Evolutionary conservation across 2,113 vertebrate genomes (phyloP), one percentile per base, ranked within the genome.

Genomic region (Platysteira castanea): DNA sequence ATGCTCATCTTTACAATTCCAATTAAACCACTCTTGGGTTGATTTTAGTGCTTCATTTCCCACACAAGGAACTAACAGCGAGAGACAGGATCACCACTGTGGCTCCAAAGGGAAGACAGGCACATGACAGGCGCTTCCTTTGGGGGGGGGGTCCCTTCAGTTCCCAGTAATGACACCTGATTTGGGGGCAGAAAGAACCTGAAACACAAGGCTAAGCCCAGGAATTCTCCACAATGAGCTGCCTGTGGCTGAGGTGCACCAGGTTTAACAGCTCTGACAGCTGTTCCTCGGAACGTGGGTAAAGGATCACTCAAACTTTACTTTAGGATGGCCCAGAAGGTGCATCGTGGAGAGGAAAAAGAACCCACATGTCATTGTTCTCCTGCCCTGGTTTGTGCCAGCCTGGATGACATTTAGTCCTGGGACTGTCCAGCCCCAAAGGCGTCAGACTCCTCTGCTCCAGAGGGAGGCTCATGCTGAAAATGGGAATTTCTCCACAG

Each of bases 61-160:
- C 49, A 8, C 9, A 44, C 50, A 64, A 64, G 57, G 50, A 82
- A 50, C 67, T 13, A 71, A 65, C 41, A 67, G 33, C 22, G 57
- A 92, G 70, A 56, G 49, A 49, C 54, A 67, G 15, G 20, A 57
- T 37, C 71, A 84, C 20, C 2, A 1, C 3, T 0, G 0, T 24
- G 65, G 42, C 42, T 82, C 39, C 73, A 54, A 46, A 81, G 33
- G 54, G 73, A 70, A 77, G 22, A 5, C 74, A 63, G 42, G 35
- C 9, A 41, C 13, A 10, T 1, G 41, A 68, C 1, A 76, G 37
- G 7, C 27, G 35, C 49, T 82, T 56, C 52, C 39, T 59, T 10
- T 14, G 24, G 39, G 39, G 39, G 11, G 30, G 23, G 9, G 11
- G 9, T 63, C 8, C 39, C n/a, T 68, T 87, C 37, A 14, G 7